phyloP scores from a whole-genome alignment of 2,888 invertebrate genomes.

The Pheosia tremula region DNA sequence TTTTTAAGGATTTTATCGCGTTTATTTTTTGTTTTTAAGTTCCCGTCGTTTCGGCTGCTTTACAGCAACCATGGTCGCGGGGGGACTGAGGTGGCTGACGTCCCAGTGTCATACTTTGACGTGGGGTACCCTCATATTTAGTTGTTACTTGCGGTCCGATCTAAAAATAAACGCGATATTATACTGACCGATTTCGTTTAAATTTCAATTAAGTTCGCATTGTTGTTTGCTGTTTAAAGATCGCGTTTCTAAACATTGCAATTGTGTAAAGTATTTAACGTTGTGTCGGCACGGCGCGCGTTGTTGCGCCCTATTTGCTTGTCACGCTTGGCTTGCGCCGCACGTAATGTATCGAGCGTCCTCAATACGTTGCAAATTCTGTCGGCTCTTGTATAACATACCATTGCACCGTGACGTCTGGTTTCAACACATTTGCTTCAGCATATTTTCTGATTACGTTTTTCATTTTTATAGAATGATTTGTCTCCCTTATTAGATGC shows the following conservation, averaged over 20 bases:
- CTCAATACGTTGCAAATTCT: conserved; percentile 46
- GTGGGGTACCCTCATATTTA: too few relatives aligned
- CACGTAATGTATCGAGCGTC: conserved; percentile 46
- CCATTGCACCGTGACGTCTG: conserved; percentile 45
- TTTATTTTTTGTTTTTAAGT: too few relatives aligned
- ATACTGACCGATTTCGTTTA: background rate
- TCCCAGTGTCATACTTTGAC: too few relatives aligned
- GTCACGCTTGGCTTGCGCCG: conserved; percentile 61
- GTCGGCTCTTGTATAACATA: conserved; percentile 47
- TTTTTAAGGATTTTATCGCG: too few relatives aligned
- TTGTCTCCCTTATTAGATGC: conserved; percentile 39
- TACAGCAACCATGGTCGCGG: too few relatives aligned
- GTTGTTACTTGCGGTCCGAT: too few relatives aligned
- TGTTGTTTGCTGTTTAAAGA: conserved; percentile 5
- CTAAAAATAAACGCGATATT: too few relatives aligned
- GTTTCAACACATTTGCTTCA: conserved; percentile 41
- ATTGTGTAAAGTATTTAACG: conserved; percentile 55
- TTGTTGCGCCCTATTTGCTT: conserved; percentile 72
- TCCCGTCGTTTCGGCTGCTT: too few relatives aligned
- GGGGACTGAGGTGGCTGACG: too few relatives aligned
- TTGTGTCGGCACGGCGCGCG: conserved; percentile 54
- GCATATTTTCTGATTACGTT: conserved; percentile 40
- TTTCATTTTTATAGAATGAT: conserved; percentile 31
- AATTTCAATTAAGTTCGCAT: background rate
- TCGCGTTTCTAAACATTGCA: conserved; percentile 24